Conservation (phyloP, 2,888 invertebrate species). For the Piscicola geometra region DNA sequence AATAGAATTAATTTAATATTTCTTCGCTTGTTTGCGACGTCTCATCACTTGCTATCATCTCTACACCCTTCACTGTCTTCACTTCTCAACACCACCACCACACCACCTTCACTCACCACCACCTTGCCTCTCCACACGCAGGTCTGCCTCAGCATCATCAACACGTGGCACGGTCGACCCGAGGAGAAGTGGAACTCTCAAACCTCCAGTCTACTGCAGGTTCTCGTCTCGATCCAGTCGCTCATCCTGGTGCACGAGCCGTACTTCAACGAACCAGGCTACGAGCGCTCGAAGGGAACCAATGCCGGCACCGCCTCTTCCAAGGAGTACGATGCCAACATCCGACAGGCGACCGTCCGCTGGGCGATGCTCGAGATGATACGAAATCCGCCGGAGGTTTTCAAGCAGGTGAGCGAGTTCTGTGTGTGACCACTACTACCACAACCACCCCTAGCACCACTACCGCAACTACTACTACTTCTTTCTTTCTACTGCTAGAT, state of each 20-base stretch:
- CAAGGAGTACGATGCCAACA: slow-evolving; percentile 88
- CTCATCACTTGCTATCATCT: too few species aligned
- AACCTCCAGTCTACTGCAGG: slow-evolving; percentile 79
- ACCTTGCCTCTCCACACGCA: slow-evolving; percentile 42
- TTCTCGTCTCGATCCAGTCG: slow-evolving; percentile 57
- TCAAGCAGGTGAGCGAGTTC: slow-evolving; percentile 67
- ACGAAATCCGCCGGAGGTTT: slow-evolving; percentile 80
- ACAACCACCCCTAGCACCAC: too few species aligned
- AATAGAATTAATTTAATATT: too few species aligned
- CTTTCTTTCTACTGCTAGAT: slow-evolving; percentile 61
- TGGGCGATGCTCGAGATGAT: slow-evolving; percentile 96
- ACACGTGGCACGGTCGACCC: slow-evolving; percentile 92
- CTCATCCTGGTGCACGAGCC: slow-evolving; percentile 57
- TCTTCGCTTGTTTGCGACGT: too few species aligned
- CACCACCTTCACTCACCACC: too few species aligned
- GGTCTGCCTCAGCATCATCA: slow-evolving; percentile 81
- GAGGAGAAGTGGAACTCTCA: slow-evolving; percentile 96
- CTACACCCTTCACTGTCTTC: too few species aligned
- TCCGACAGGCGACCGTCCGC: slow-evolving; percentile 85
- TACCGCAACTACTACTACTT: too few species aligned
- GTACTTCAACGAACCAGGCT: slow-evolving; percentile 58
- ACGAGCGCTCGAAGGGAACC: slow-evolving; percentile 56
- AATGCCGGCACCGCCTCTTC: slow-evolving; percentile 76
- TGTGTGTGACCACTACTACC: too few species aligned
- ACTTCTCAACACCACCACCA: too few species aligned